phyloP scores from a whole-genome alignment of 2,888 invertebrate genomes.

The Mesorhabditis spiculigera region DNA sequence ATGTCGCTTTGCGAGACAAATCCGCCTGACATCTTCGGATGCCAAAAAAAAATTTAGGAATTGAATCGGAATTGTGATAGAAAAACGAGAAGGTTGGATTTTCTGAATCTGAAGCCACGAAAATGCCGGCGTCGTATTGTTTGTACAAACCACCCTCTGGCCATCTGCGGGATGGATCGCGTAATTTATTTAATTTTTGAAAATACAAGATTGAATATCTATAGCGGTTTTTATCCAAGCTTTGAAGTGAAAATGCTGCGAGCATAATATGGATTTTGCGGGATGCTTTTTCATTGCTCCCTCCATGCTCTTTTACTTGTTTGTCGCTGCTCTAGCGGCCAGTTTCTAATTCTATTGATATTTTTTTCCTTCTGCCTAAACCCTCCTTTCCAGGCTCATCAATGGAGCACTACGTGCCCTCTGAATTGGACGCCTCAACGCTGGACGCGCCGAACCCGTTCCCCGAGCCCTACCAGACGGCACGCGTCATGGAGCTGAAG shows the following conservation, averaged over 20 bases:
- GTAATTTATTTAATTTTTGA: too few species aligned
- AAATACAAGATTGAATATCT: too few species aligned
- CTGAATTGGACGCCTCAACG: neutral
- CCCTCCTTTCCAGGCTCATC: neutral
- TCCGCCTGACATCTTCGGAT: slow-evolving; percentile 33
- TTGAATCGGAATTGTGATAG: too few species aligned
- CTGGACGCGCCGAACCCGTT: neutral
- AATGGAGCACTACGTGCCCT: neutral
- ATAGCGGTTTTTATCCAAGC: too few species aligned
- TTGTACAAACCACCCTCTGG: too few species aligned
- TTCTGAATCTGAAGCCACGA: too few species aligned
- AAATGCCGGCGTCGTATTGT: too few species aligned
- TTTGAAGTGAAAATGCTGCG: too few species aligned
- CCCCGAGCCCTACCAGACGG: neutral
- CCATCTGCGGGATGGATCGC: too few species aligned
- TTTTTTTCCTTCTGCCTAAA: too few species aligned
- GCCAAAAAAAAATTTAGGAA: neutral
- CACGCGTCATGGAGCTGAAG: neutral
- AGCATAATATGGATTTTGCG: too few species aligned
- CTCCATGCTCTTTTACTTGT: neutral
- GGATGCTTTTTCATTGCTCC: neutral
- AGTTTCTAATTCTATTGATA: neutral
- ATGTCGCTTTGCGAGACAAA: slow-evolving; percentile 85
- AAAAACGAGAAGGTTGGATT: too few species aligned
- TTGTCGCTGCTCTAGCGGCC: neutral